phyloP scores from a whole-genome alignment of 2,888 invertebrate genomes.

The Tromatobia lineatoria region DNA sequence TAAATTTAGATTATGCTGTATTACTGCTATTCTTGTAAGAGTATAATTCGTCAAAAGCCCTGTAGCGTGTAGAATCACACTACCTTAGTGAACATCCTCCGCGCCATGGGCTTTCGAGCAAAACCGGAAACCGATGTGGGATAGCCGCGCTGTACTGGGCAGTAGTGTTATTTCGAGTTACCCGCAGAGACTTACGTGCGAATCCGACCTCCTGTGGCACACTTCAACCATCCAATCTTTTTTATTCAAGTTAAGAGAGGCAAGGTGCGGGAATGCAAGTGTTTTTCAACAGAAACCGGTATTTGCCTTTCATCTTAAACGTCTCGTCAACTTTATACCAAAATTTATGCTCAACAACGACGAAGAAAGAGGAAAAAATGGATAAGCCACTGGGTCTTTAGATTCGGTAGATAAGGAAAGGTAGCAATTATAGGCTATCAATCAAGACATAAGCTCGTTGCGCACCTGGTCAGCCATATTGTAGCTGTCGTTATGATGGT shows the following conservation, averaged over 20 bases:
- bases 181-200: slow-evolving; percentile 43
- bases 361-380: slow-evolving; percentile 6
- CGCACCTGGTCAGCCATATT: slow-evolving; percentile 92
- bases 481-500: slow-evolving; percentile 89
- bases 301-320: slow-evolving; percentile 10
- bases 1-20: background rate
- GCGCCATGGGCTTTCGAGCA: slow-evolving; percentile 36
- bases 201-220: slow-evolving; percentile 6
- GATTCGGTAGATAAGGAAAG: slow-evolving; percentile 7
- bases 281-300: slow-evolving; percentile 43
- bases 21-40: background rate
- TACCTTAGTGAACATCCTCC: background rate
- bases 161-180: slow-evolving; percentile 40
- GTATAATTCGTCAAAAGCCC: background rate
- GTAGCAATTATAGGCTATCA: background rate
- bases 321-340: slow-evolving; percentile 15
- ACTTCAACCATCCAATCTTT: background rate
- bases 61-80: background rate
- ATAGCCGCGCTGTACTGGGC: slow-evolving; percentile 8
- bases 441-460: slow-evolving; percentile 9
- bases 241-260: slow-evolving; percentile 5
- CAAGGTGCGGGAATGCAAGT: background rate
- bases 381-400: background rate
- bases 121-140: slow-evolving; percentile 56
- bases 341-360: background rate